Conservation (phyloP, 2,888 invertebrate species). For the Spodoptera picta region DNA sequence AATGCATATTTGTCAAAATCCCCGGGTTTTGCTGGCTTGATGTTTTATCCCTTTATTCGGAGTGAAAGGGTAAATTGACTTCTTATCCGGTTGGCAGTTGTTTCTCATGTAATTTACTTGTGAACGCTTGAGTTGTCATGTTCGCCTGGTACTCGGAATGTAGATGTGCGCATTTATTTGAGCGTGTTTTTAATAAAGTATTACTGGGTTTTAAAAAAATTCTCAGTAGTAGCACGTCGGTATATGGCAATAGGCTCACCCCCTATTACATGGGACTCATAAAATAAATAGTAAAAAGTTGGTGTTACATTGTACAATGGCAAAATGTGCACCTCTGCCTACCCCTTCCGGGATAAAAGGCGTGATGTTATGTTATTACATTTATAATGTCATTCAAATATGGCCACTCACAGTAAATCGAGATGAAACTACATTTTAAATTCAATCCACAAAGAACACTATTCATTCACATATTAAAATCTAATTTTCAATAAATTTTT, state of each 20-base stretch:
- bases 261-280: neutral
- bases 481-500: neutral
- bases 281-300: too few species aligned
- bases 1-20: constrained; percentile 31
- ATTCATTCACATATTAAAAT: neutral
- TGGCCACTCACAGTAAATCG: too few species aligned
- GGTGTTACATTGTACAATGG: too few species aligned
- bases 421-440: neutral
- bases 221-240: too few species aligned
- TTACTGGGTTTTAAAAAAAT: neutral
- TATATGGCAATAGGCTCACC: too few species aligned
- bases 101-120: constrained; percentile 38
- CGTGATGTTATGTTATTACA: too few species aligned
- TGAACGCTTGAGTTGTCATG: constrained; percentile 17
- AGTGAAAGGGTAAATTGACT: constrained; percentile 43
- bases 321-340: too few species aligned
- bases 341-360: too few species aligned
- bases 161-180: constrained; percentile 6
- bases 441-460: constrained; percentile 9
- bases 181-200: neutral
- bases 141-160: constrained; percentile 17
- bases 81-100: constrained; percentile 24
- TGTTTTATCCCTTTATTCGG: constrained; percentile 29
- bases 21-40: constrained; percentile 12
- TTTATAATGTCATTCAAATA: too few species aligned